phyloP scores from a whole-genome alignment of 2,888 invertebrate genomes.

The Apoda limacodes region DNA sequence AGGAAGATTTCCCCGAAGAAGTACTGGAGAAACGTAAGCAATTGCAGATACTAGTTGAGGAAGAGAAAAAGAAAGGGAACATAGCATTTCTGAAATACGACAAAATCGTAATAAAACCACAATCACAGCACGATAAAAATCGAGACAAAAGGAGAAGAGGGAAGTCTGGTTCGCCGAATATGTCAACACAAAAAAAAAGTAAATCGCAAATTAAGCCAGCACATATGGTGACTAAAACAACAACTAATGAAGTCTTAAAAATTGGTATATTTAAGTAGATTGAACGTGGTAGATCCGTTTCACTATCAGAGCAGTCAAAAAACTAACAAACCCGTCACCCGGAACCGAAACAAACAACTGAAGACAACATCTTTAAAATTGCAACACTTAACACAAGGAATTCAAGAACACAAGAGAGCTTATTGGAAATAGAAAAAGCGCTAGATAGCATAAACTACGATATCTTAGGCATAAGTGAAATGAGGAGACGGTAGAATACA shows the following conservation, averaged over 20 bases:
- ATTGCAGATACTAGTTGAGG: constrained; percentile 7
- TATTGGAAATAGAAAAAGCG: constrained; percentile 10
- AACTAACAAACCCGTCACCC: constrained; percentile 3
- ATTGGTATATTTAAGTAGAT: constrained; percentile 9
- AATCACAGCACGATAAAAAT: constrained; percentile 4
- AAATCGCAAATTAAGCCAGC: too few species aligned
- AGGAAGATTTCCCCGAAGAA: constrained; percentile 13
- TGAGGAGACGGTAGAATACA: constrained; percentile 10
- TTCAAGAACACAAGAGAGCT: constrained; percentile 11
- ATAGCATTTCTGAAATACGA: constrained; percentile 10
- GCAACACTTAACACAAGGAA: constrained; percentile 13
- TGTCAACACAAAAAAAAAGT: background rate
- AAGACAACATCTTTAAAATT: too few species aligned
- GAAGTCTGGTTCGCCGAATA: constrained; percentile 5
- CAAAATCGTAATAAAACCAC: constrained; percentile 10
- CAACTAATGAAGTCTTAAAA: constrained; percentile 3
- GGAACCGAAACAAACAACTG: constrained; percentile 7
- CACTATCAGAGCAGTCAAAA: constrained; percentile 7
- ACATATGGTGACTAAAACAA: background rate
- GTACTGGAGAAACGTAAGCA: constrained; percentile 10
- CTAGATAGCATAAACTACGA: constrained; percentile 10
- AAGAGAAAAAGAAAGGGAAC: constrained; percentile 12
- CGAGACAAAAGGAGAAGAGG: constrained; percentile 12
- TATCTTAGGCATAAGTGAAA: constrained; percentile 16
- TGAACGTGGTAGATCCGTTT: constrained; percentile 4